phyloP scores from a whole-genome alignment of 2,797 vertebrate genomes.

The Lagorchestes hirsutus region DNA sequence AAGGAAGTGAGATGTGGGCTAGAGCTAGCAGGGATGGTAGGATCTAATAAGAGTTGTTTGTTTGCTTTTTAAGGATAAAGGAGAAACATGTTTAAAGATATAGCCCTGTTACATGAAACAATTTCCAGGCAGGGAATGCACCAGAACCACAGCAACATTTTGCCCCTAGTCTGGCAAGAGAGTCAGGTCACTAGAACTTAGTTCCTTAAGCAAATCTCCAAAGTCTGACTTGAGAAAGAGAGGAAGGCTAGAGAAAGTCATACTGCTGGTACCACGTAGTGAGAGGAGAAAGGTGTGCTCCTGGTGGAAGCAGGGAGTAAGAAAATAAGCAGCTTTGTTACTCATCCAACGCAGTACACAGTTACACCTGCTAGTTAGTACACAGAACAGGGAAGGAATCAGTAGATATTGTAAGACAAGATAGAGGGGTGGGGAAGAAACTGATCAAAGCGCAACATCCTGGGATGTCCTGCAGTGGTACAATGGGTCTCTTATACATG shows the following conservation, averaged over 20 bases:
- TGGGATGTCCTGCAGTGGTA: neutral
- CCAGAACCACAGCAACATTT: neutral
- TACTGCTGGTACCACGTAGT: neutral
- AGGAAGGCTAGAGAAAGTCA: neutral
- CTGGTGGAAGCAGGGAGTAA: neutral
- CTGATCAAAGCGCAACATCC: neutral
- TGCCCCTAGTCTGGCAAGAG: neutral
- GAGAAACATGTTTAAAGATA: neutral
- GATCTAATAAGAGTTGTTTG: neutral
- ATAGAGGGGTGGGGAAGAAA: neutral
- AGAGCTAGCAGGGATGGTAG: too few relatives aligned
- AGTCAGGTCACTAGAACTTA: neutral
- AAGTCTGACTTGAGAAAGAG: neutral
- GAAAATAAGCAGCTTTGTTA: neutral
- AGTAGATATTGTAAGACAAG: neutral
- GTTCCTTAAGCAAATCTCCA: neutral
- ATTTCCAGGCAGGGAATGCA: neutral
- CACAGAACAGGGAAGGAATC: neutral
- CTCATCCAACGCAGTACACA: neutral
- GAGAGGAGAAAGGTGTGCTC: neutral
- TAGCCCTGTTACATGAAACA: neutral
- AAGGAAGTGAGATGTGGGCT: neutral
- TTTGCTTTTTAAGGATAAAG: neutral
- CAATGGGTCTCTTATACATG: too few relatives aligned
- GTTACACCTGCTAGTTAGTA: neutral